Base-by-base conservation (phyloP, 2,113 vertebrate genomes). In the Campylomormyrus numenius region DNA sequence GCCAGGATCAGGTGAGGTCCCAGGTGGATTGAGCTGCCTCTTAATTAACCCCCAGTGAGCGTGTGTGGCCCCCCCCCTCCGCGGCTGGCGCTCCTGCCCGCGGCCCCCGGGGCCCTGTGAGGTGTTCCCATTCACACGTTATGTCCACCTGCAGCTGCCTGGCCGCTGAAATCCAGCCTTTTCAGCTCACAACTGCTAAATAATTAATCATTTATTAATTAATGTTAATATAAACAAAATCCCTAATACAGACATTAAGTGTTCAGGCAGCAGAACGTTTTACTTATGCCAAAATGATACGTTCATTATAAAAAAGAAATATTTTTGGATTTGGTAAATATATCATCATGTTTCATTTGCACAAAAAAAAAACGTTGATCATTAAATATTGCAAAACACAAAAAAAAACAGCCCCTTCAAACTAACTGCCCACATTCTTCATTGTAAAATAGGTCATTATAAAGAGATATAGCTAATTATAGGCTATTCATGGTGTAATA, bases 11-110 rank as follows among this genome's bases (percentile, higher is more conserved):
- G 24, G 24, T 49, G 48, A 52, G 49, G n/a, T 39, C 83, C 85
- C 85, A 15, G 17, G 85, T 31, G 49, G 49, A 21, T 35, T 39
- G n/a, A 39, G 31, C 24, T 87, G 85, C 85, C 10, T 53, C 13
- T 56, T 87, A 87, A 87, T 87, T 53, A 87, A 87, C 27, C 85
- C 85, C 85, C 8, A 21, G 85, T 53, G 85, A 48, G 50, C 8
- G 31, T 19, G 50, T 31, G 50, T n/a, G 85, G 2, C 85, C 49
- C 85, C 13, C 13, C 10, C n/a, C 2, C 11, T 31, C 11, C 19
- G 15, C 31, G n/a, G 27, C 27, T 35, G 49, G 4, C 27, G 50
- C 50, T 87, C 49, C 85, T 87, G 85, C 48, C 27, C 31, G 7
- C 1, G 15, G 3, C 85, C 50, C 7, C 50, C 5, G 3, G n/a